Conservation (phyloP, 2,113 vertebrate genomes). For the Camelus dromedarius region DNA sequence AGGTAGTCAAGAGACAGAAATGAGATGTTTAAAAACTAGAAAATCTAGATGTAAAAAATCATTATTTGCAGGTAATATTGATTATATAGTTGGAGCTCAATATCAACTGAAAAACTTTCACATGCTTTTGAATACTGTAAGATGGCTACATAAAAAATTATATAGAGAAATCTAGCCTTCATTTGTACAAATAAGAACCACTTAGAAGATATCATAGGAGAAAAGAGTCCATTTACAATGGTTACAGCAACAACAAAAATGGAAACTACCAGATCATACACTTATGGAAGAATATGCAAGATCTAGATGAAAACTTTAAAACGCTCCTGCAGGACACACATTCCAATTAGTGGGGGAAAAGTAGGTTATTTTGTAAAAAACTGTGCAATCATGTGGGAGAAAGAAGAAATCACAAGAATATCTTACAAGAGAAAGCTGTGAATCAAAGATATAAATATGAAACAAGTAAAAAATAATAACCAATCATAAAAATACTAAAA, state of each 20-base stretch:
- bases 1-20: not conserved
- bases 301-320: not conserved
- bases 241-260: not conserved
- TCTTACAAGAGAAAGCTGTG: not conserved
- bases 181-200: not conserved
- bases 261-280: not conserved
- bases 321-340: not conserved
- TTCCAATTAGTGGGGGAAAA: not conserved
- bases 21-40: not conserved
- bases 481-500: not conserved
- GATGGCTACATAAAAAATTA: not conserved
- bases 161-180: not conserved
- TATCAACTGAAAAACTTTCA: not conserved
- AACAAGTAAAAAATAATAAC: not conserved
- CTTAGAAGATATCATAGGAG: not conserved
- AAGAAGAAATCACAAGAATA: not conserved
- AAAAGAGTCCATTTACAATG: not conserved
- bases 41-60: slow-evolving; percentile 34
- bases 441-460: not conserved
- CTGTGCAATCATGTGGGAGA: not conserved
- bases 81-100: not conserved
- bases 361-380: slow-evolving; percentile 10
- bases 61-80: not conserved
- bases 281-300: not conserved
- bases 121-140: slow-evolving; percentile 30